Conservation (phyloP, 2,888 invertebrate genomes). For the Drosophila pseudotalamancana region DNA sequence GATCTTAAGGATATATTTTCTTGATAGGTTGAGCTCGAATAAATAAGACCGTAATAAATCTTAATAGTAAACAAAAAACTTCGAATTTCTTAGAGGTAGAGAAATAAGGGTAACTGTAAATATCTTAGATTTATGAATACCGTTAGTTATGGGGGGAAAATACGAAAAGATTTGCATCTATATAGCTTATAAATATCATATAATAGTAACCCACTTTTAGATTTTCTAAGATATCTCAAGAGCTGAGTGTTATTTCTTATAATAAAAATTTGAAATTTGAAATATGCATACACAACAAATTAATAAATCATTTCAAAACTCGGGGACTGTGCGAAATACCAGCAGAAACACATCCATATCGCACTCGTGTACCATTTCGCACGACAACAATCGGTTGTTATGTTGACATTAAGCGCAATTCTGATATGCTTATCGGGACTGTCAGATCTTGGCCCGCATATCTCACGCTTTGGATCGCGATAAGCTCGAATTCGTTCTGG, state of each 20-base stretch:
- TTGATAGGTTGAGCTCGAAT: too few species aligned
- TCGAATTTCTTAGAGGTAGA: too few species aligned
- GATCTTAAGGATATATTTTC: too few species aligned
- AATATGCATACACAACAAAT: background rate
- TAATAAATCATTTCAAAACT: background rate
- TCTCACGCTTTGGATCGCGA: constrained; percentile 34
- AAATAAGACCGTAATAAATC: too few species aligned
- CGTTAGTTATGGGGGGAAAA: too few species aligned
- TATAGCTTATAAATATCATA: too few species aligned
- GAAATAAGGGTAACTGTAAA: too few species aligned
- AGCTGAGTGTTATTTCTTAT: background rate
- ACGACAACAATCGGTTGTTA: constrained; percentile 7
- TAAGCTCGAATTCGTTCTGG: constrained; percentile 34
- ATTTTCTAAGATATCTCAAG: background rate
- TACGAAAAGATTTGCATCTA: too few species aligned
- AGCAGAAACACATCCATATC: background rate
- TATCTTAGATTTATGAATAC: too few species aligned
- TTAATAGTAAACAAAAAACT: too few species aligned
- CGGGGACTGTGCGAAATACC: background rate
- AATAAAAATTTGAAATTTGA: background rate
- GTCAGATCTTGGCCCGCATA: constrained; percentile 37
- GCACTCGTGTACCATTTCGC: background rate
- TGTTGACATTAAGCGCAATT: constrained; percentile 46
- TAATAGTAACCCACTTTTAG: too few species aligned
- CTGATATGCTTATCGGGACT: constrained; percentile 47